Conservation (phyloP, 1,140 invertebrate species). For the Drosophila pallidifrons region DNA sequence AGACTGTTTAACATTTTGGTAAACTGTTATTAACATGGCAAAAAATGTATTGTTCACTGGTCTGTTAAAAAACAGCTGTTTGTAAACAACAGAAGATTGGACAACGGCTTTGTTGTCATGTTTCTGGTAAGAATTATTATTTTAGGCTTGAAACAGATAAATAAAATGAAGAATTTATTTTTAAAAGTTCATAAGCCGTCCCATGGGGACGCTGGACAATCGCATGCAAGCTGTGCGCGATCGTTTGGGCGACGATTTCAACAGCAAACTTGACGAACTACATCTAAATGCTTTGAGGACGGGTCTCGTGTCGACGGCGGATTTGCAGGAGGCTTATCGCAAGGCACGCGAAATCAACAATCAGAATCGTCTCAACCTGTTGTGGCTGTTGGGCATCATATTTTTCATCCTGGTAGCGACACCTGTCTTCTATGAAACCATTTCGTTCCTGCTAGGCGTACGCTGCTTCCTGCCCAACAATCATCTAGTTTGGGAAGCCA, state of each 20-base stretch:
- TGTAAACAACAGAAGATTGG: conserved; percentile 15
- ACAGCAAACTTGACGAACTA: conserved; percentile 63
- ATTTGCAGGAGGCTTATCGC: conserved; percentile 76
- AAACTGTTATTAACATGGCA: conserved; percentile 2
- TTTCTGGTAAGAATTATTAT: conserved; percentile 58
- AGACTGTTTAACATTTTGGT: not conserved
- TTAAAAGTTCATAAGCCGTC: conserved; percentile 70
- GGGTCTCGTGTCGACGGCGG: conserved; percentile 66
- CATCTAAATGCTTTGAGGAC: conserved; percentile 72
- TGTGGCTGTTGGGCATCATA: conserved; percentile 78
- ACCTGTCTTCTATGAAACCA: conserved; percentile 72
- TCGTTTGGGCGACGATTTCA: conserved; percentile 68
- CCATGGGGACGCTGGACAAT: conserved; percentile 59
- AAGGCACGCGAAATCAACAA: conserved; percentile 67
- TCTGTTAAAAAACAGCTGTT: conserved; percentile 30
- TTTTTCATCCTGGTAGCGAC: conserved; percentile 79
- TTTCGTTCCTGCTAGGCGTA: conserved; percentile 85
- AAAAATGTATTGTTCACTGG: not conserved
- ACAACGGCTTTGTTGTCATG: conserved; percentile 31
- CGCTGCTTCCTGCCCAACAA: conserved; percentile 93
- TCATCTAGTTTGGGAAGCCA: conserved; percentile 93
- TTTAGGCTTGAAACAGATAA: not conserved
- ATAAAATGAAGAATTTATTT: not conserved
- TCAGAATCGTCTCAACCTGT: conserved; percentile 66
- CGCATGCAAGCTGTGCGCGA: conserved; percentile 61